phyloP scores from a whole-genome alignment of 2,113 vertebrate genomes.

The Probosciger aterrimus region DNA sequence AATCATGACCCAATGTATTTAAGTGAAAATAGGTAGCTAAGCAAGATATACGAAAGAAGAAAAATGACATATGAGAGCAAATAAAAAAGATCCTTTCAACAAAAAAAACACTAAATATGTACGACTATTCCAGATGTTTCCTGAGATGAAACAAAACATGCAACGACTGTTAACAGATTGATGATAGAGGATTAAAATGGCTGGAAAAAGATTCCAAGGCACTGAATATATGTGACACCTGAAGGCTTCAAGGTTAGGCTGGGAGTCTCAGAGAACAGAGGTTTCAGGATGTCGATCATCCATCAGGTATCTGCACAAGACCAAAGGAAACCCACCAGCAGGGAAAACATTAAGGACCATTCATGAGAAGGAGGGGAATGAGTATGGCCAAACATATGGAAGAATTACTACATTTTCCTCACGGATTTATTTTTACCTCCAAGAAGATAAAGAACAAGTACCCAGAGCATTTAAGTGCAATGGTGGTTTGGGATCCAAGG shows the following conservation, averaged over 20 bases:
- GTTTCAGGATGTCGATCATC: not conserved
- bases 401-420: constrained; percentile 20
- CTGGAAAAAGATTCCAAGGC: constrained; percentile 24
- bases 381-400: not conserved
- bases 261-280: constrained; percentile 9
- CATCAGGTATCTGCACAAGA: constrained; percentile 9
- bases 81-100: constrained; percentile 54
- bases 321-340: not conserved
- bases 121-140: constrained; percentile 66
- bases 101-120: constrained; percentile 39
- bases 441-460: constrained; percentile 20
- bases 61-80: constrained; percentile 50
- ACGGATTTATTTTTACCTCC: constrained; percentile 22
- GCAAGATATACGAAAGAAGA: constrained; percentile 31
- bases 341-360: constrained; percentile 45
- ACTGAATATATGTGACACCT: constrained; percentile 51
- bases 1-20: not conserved
- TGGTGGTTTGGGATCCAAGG: not conserved
- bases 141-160: constrained; percentile 66
- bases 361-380: not conserved
- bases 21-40: constrained; percentile 60
- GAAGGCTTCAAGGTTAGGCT: constrained; percentile 44
- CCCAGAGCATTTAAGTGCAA: not conserved
- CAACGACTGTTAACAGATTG: constrained; percentile 44
- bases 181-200: constrained; percentile 50